Evolutionary conservation across 1,140 invertebrate species (phyloP).

Genomic region (Tetragonula clypearis): DNA sequence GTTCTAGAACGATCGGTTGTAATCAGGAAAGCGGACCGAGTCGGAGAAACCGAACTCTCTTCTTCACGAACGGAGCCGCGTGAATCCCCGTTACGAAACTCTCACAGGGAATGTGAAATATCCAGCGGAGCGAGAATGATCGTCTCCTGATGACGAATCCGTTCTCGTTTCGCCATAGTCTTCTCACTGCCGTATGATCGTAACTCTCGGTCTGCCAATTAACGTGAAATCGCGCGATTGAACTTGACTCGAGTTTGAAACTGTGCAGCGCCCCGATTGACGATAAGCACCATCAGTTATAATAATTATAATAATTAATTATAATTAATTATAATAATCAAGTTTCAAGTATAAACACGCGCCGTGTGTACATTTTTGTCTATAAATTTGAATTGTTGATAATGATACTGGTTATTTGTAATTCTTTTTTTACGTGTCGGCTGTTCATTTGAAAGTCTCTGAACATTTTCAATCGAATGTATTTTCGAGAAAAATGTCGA

Average conservation of each 20-base stretch:
- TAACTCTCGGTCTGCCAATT: background rate
- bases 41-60: background rate
- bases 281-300: too few species aligned
- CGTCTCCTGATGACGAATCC: background rate
- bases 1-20: background rate
- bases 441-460: too few species aligned
- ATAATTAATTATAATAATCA: too few species aligned
- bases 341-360: too few species aligned
- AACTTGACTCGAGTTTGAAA: background rate
- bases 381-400: too few species aligned
- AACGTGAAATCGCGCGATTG: background rate
- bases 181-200: background rate
- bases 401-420: too few species aligned
- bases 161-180: background rate
- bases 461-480: too few species aligned
- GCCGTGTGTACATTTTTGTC: too few species aligned
- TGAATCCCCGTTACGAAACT: background rate
- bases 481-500: too few species aligned
- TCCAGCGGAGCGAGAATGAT: background rate
- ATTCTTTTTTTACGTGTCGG: too few species aligned
- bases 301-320: too few species aligned
- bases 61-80: background rate
- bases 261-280: too few species aligned
- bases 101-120: background rate
- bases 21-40: background rate